These are phyloP conservation scores for Phalera bucephala DNA, from an alignment of 2,888 invertebrate genomes.

Conservation along the genomic window DNA sequence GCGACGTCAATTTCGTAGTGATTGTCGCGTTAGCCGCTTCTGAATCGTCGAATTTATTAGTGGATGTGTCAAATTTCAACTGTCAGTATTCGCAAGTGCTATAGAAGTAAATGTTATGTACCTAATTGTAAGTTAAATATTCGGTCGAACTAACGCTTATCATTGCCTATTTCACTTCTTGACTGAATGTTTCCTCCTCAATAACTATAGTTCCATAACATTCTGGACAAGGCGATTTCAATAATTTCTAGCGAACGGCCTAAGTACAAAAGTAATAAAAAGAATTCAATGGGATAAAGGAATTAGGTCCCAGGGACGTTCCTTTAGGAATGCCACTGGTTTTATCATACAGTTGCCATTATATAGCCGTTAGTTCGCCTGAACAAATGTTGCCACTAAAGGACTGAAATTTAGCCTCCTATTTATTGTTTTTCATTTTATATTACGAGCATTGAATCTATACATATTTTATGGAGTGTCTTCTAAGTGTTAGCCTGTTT, in stretches of 20 bases:
- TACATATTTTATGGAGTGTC: slow-evolving; percentile 2
- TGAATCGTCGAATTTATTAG: slow-evolving; percentile 21
- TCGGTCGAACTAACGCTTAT: not conserved
- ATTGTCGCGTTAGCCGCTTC: slow-evolving; percentile 19
- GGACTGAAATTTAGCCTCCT: not conserved
- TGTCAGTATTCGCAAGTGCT: slow-evolving; percentile 43
- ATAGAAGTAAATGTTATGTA: slow-evolving; percentile 26
- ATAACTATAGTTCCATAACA: too few relatives aligned
- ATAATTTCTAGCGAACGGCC: too few relatives aligned
- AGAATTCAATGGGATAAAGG: too few relatives aligned
- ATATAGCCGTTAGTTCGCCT: slow-evolving; percentile 1
- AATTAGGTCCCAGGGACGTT: too few relatives aligned
- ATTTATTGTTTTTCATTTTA: slow-evolving; percentile 1
- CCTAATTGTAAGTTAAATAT: slow-evolving; percentile 2
- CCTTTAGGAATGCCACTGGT: too few relatives aligned
- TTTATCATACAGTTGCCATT: too few relatives aligned
- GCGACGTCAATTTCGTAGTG: slow-evolving; percentile 21
- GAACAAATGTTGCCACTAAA: not conserved
- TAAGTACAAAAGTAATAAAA: too few relatives aligned
- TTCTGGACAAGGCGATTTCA: too few relatives aligned
- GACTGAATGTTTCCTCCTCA: too few relatives aligned
- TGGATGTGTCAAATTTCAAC: slow-evolving; percentile 36
- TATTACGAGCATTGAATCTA: not conserved
- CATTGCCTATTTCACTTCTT: too few relatives aligned
- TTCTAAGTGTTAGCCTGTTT: slow-evolving; percentile 1